Evolutionary conservation across 2,888 invertebrate species (phyloP), one percentile per base, ranked within the genome.

Genomic region (Oscheius myriophilus): DNA sequence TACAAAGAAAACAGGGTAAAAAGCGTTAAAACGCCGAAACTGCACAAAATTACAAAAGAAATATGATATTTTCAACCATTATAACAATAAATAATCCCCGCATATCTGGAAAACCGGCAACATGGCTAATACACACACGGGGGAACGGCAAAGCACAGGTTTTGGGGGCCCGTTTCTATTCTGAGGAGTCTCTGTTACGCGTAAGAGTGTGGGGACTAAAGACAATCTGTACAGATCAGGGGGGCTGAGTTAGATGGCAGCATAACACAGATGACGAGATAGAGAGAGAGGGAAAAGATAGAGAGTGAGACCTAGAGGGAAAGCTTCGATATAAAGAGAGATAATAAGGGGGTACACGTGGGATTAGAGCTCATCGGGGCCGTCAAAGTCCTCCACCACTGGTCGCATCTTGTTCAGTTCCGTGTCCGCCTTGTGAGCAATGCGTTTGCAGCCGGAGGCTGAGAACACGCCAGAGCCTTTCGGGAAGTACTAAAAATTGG

Each of bases 371-470:
- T 64, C 65, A 39, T 64, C 69, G 6, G 16, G 18, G 72, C 71
- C 1, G 67, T 69, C 42, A 67, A 52, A 21, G 0, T 51, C 33
- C 23, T 23, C 21, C 23, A 14, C 43, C 18, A 21, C 33, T 6
- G 62, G 62, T 23, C 43, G 42, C 12, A 49, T 45, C n/a, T 26
- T 23, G 43, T n/a, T 39, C 57, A 78, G 16, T 67, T 78, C 80
- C n/a, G 87, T 57, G 69, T 87, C 86, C 2, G 88, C 85, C 89
- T 94, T 94, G 85, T 92, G 91, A 70, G 91, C 91, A 46, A 96
- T 91, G 80, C 93, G 89, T 87, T 96, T 96, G 87, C 97, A 97
- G 2, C 97, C 97, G 41, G 84, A 84, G 0, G 79, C 73, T 3
- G 84, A 84, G 65, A 80, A 84, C 2, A 82, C 72, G 43, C 80